Base-by-base conservation (phyloP, 35 echinoderm and acorn worm genomes). In the Apostichopus japonicus region DNA sequence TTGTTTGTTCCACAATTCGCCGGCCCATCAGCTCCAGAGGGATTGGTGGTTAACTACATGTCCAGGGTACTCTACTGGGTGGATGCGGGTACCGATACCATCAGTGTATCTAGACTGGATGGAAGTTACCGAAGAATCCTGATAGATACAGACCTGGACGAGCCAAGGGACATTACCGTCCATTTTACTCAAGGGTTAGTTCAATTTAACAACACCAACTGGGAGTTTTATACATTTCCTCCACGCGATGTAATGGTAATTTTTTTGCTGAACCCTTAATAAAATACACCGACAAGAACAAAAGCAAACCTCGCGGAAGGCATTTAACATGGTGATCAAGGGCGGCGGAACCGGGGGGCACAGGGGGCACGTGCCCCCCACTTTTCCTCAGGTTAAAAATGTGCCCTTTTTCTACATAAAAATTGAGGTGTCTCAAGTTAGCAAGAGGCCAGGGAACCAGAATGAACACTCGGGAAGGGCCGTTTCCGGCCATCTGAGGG, bases 31-130 rank as follows among this genome's bases (percentile, higher is more conserved):
- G 78, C 10, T 80, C 78, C 91, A 82, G 91, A 83, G 53, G 91
- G 91, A 23, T 19, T 92, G 24, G 91, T 59, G 6, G 56, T 92
- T 65, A 78, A 92, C 79, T 84, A 61, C 77, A 72, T 92, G n/a
- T 55, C 76, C 21, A 44, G 91, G 16, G 65, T 80, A 77, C 56
- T 92, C 53, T 92, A 92, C 80, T 92, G 91, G 91, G 83, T 57
- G 21, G 91, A 92, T 44, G 83, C 91, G 83, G 77, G 77, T 25
- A 23, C 22, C 14, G 21, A 81, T 24, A 54, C 56, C 19, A 92
- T 92, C 55, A 79, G 79, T 80, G 91, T 92, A 24, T 79, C 91
- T 22, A 83, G 56, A 56, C 56, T 92, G 61, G 91, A 92, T 65
- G 91, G 91, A 53, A 23, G 15, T 8, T 23, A 92, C 65, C 77